Base-by-base conservation (phyloP, 2,797 vertebrate genomes). In the Paramormyrops hopkinsi region DNA sequence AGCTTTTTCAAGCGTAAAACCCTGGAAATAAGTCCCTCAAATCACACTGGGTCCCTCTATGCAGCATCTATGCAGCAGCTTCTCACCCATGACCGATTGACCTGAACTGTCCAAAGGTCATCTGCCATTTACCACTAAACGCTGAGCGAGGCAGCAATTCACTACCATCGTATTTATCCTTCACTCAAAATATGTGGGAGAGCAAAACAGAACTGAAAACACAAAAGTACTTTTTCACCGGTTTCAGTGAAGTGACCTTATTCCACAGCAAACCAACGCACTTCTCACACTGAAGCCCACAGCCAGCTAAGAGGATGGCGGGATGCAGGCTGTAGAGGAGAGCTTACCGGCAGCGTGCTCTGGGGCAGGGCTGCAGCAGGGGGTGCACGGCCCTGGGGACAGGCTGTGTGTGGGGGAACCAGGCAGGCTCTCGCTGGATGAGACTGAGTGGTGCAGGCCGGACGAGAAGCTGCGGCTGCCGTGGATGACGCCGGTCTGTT, bases 331-430 rank as follows among this genome's bases (percentile, higher is more conserved):
- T 83, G 79, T 3, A 11, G 79, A 12, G 14, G 9, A 14, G 3
- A 7, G 69, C 90, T 92, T 93, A 96, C 96, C 96, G 94, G 96
- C 94, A 92, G 94, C 56, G 29, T 96, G 94, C 73, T 99, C 98
- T 0, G 97, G 97, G 0, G 97, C 97, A 0, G 98, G 98, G 92
- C 97, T 99, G 48, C 96, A 95, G 94, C 97, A 98, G 2, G 99
- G 97, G 0, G 97, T 97, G 0, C 97, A 93, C 2, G 98, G 97
- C 0, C 97, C 97, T 0, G 98, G 97, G 4, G 98, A 98, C 25
- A 98, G 95, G 94, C 98, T 98, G 96, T 98, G 98, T 0, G 98
- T 99, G 12, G 98, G 98, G 0, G 98, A 99, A 53, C 98, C 99
- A 0, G 98, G 98, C 50, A 98, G 97, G 94, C 98, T 99, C 94